phyloP scores from a whole-genome alignment of 2,113 vertebrate species.

The Erythrocercus mccallii region DNA sequence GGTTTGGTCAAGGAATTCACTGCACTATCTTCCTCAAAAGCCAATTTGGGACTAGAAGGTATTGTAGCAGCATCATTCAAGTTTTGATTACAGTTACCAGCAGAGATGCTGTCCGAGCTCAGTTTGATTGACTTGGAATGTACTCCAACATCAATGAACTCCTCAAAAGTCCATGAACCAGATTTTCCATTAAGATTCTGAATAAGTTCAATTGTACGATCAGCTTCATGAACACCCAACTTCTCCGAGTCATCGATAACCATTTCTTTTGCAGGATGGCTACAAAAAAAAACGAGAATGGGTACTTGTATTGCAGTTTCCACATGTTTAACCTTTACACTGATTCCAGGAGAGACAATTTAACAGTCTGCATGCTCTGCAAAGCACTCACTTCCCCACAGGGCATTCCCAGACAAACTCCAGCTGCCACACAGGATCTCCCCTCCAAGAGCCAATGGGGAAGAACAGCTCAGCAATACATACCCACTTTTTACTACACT shows the following conservation, averaged over 20 bases:
- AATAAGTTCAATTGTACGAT: slow-evolving; percentile 53
- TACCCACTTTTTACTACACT: not conserved
- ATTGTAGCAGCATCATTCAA: slow-evolving; percentile 72
- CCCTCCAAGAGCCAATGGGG: not conserved
- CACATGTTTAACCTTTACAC: not conserved
- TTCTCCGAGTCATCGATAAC: slow-evolving; percentile 60
- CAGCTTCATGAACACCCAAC: slow-evolving; percentile 66
- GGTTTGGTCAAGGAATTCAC: slow-evolving; percentile 77
- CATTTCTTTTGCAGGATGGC: slow-evolving; percentile 65
- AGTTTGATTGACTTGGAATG: slow-evolving; percentile 68
- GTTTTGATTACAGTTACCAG: slow-evolving; percentile 70
- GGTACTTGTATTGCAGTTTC: not conserved
- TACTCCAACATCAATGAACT: slow-evolving; percentile 78
- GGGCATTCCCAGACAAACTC: not conserved
- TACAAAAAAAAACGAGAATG: slow-evolving; percentile 20
- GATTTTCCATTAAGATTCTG: slow-evolving; percentile 77
- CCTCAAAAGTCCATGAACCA: slow-evolving; percentile 79
- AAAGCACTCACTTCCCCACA: not conserved
- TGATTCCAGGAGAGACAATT: not conserved
- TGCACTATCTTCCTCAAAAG: slow-evolving; percentile 77
- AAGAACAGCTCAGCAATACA: not conserved
- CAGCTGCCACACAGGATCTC: not conserved
- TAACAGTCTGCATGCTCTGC: not conserved
- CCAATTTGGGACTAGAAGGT: slow-evolving; percentile 69
- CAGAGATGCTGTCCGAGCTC: slow-evolving; percentile 51